phyloP scores from a whole-genome alignment of 2,888 invertebrate species.

The Macaria liturata region DNA sequence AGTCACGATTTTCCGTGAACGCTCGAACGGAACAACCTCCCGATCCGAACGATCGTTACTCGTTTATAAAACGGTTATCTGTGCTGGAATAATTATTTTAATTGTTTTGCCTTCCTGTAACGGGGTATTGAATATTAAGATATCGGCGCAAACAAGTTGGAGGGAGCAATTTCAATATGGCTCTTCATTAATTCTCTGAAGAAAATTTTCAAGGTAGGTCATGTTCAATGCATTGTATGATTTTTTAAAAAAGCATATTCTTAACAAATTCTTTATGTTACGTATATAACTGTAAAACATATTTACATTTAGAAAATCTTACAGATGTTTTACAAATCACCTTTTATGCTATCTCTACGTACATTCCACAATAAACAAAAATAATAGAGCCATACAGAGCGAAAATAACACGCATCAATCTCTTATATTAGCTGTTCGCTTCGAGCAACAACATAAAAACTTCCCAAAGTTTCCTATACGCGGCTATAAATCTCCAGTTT shows the following conservation, averaged over 20 bases:
- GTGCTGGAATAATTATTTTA: constrained; percentile 22
- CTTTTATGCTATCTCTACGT: not conserved
- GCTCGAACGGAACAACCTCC: constrained; percentile 39
- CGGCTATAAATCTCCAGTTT: constrained; percentile 77
- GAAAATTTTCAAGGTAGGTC: not conserved
- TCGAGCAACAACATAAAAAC: constrained; percentile 77
- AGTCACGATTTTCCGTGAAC: constrained; percentile 54
- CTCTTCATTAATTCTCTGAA: not conserved
- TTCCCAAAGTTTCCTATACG: constrained; percentile 78
- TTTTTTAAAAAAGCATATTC: too few relatives aligned
- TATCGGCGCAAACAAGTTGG: constrained; percentile 15
- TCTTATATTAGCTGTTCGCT: constrained; percentile 72
- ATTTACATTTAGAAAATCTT: not conserved
- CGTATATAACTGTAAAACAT: not conserved
- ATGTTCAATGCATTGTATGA: not conserved
- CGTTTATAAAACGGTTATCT: constrained; percentile 22
- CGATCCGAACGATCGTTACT: constrained; percentile 35
- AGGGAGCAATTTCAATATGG: not conserved
- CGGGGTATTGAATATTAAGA: constrained; percentile 40
- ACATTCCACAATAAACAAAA: constrained; percentile 29
- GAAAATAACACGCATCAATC: constrained; percentile 75
- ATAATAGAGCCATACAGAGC: constrained; percentile 47
- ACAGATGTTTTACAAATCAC: too few relatives aligned
- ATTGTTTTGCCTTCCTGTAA: constrained; percentile 27
- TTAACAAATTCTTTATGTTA: too few relatives aligned